Base-by-base conservation (phyloP, 2,888 invertebrate genomes). In the Phlogophora meticulosa region DNA sequence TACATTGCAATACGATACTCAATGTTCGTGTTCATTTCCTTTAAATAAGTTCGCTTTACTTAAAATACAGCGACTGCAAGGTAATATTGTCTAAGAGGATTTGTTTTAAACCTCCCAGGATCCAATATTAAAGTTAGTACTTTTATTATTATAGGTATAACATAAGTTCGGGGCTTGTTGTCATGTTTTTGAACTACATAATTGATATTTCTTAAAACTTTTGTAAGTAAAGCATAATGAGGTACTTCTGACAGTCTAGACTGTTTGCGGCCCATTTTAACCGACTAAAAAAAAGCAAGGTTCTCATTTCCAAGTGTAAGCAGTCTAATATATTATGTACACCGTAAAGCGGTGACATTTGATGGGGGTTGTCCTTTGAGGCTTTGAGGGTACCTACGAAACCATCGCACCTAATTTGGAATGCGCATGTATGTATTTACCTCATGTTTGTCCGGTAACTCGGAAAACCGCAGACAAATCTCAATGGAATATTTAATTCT, bases 1-100 rank as follows among this genome's bases (percentile, higher is more conserved):
- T 48, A 75, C 53, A 57, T 62, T 64, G 77, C 67, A 64, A 80
- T 68, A 60, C 63, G 56, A 80, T 76, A 71, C 71, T 58, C 65
- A 70, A 48, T 65, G 24, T 52, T 57, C 48, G 38, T 70, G 56
- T 80, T 52, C 45, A 77, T 70, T 75, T 70, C 20, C 63, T 60
- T 63, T 57, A 66, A 71, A 56, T 60, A 53, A 57, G 61, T 78
- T 69, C 24, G 53, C 65, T 65, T 61, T 46, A 49, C 38, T 58
- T 63, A 34, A 60, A 60, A 60, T 68, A 56, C 51, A 68, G 56
- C 63, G 32, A 62, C 63, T 68, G 59, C n/a, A 49, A 40, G 36
- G 43, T 63, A 63, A 61, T 58, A 58, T 67, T 52, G 53, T 59
- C 22, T 72, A 34, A 61, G 34, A 63, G 28, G 24, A 51, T 62